Conservation (phyloP, 2,113 vertebrate genomes). For the human (Homo sapiens) region GRCh38 chr7:49341001-49341500, state of each 20-base stretch:
- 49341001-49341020: background rate
- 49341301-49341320: background rate
- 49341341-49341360: background rate
- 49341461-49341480: no score
- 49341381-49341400: background rate
- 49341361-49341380: background rate
- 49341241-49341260: background rate
- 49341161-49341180: background rate
- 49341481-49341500: background rate
- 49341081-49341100: background rate
- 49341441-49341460: background rate
- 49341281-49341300: background rate
- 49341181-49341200: background rate
- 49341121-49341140: fast-evolving
- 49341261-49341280: background rate
- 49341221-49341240: background rate
- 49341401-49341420: background rate
- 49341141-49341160: no score
- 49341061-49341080: fast-evolving
- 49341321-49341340: background rate
- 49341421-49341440: background rate
- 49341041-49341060: background rate
- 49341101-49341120: background rate
- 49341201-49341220: background rate
- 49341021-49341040: background rate